Percentiles rank a stretch among this genome's conserved stretches.
phyloP scores from a whole-genome alignment of 2,797 vertebrate species.

The Psittacula derbiana region DNA sequence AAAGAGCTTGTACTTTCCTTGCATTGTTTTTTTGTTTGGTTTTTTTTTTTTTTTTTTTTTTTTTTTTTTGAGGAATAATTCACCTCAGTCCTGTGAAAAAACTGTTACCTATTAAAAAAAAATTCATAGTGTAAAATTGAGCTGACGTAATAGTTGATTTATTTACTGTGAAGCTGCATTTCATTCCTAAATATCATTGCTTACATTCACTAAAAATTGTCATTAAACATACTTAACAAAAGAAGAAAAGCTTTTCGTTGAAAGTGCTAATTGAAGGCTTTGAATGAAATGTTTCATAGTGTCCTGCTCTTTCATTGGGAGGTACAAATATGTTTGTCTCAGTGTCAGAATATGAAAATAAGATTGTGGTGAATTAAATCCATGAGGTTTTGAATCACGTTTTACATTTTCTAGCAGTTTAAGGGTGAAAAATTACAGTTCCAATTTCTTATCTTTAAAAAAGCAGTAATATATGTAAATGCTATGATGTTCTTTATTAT shows the following conservation, averaged over 20 bases:
- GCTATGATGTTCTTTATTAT: neutral
- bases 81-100: neutral
- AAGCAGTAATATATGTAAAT: neutral
- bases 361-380: neutral
- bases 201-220: neutral
- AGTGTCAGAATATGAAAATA: rapidly evolving
- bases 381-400: neutral
- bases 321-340: neutral
- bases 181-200: neutral
- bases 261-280: neutral
- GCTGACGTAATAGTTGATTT: neutral
- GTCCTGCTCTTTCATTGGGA: neutral
- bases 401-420: neutral
- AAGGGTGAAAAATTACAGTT: neutral
- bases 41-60: neutral
- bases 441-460: neutral
- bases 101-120: neutral
- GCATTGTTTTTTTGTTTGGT: neutral
- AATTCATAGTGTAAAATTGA: neutral
- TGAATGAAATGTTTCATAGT: neutral
- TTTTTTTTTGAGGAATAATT: neutral
- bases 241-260: neutral
- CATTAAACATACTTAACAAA: neutral
- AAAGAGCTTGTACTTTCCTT: neutral
- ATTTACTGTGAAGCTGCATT: neutral